These are phyloP conservation scores for Siphamia tubifer DNA, from an alignment of 2,113 vertebrate species.

Conservation along the genomic window DNA sequence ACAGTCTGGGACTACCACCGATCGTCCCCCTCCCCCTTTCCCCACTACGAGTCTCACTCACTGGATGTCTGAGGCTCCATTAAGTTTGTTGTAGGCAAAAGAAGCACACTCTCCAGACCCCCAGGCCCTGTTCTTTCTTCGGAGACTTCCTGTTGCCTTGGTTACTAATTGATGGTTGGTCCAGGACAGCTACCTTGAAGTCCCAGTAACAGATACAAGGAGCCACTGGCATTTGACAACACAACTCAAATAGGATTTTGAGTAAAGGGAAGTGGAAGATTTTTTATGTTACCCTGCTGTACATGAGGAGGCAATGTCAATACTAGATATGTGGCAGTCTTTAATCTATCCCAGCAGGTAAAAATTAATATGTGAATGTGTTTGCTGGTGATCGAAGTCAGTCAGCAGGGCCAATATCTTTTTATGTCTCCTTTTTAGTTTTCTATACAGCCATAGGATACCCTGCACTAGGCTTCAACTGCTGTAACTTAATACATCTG, in stretches of 20 bases:
- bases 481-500: background rate
- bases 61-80: constrained; percentile 44
- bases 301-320: too few species aligned
- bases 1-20: background rate
- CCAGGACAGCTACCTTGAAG: constrained; percentile 8
- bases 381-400: too few species aligned
- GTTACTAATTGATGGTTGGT: constrained; percentile 46
- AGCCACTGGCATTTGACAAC: background rate
- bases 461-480: background rate
- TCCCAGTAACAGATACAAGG: background rate
- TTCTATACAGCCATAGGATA: too few species aligned
- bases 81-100: constrained; percentile 24
- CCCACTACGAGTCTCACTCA: constrained; percentile 3
- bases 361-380: too few species aligned
- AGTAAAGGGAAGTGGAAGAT: background rate
- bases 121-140: constrained; percentile 28
- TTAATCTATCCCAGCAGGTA: too few species aligned
- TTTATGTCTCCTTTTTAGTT: too few species aligned
- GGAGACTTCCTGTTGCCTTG: constrained; percentile 30
- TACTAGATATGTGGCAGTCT: too few species aligned
- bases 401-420: too few species aligned
- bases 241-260: background rate
- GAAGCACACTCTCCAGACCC: constrained; percentile 20
- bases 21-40: constrained; percentile 32
- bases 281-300: background rate